Percentiles rank a stretch among this genome's conserved stretches.
Conservation (phyloP, 2,113 vertebrate genomes). For the Macquaria ambigua region DNA sequence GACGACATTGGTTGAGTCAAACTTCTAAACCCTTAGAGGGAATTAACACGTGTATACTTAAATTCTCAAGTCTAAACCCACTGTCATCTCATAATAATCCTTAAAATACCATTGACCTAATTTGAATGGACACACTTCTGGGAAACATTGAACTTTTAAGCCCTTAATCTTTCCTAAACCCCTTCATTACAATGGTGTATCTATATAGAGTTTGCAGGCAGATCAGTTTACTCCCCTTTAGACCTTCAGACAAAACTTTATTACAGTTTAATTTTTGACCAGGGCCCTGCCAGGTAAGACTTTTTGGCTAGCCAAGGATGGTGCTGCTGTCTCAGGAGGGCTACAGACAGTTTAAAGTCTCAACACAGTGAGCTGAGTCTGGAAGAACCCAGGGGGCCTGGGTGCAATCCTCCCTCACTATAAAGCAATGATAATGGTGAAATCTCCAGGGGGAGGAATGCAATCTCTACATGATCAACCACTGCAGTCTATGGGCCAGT, state of each 20-base stretch:
- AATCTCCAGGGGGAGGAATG: conserved; percentile 51
- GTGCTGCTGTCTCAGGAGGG: conserved; percentile 23
- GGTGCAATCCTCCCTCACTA: conserved; percentile 16
- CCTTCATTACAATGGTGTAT: conserved; percentile 52
- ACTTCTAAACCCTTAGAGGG: conserved; percentile 37
- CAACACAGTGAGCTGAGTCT: conserved; percentile 31
- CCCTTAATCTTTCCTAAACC: conserved; percentile 64
- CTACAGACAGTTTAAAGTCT: conserved; percentile 16
- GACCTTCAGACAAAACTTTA: conserved; percentile 55
- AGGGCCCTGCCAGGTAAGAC: background rate
- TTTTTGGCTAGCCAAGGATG: conserved; percentile 6
- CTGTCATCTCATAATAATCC: conserved; percentile 61
- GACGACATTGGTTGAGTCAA: conserved; percentile 23
- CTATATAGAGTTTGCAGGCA: conserved; percentile 31
- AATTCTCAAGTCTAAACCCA: conserved; percentile 48
- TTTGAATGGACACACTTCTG: conserved; percentile 61
- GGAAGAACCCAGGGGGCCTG: conserved; percentile 16
- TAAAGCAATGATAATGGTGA: conserved; percentile 38
- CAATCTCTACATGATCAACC: conserved; percentile 54
- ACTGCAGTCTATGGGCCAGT: conserved; percentile 34
- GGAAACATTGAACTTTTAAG: conserved; percentile 63
- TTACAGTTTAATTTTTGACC: conserved; percentile 40
- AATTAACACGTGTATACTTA: conserved; percentile 41
- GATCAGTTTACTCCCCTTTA: conserved; percentile 44
- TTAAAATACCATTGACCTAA: conserved; percentile 60